Evolutionary conservation across 2,113 vertebrate species (phyloP).

Genomic region (Pelvicachromis taeniatus): DNA sequence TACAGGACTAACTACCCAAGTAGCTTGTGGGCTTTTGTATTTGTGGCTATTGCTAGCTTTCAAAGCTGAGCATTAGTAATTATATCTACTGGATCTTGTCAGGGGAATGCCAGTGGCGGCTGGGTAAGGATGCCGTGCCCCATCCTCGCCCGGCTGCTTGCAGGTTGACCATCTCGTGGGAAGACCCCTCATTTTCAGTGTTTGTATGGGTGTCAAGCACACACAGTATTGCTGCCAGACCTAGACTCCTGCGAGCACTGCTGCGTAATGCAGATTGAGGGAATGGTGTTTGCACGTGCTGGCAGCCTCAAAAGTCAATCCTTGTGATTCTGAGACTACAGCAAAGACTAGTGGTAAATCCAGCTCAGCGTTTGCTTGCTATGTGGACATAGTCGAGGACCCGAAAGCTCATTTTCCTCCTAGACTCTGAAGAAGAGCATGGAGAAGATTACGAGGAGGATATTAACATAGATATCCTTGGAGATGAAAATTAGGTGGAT

Average conservation of each 20-base stretch:
- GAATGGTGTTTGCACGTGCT: background rate
- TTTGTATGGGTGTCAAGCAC: background rate
- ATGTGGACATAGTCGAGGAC: accelerated
- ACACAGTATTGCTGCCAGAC: background rate
- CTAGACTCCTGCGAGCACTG: background rate
- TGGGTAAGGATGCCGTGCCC: background rate
- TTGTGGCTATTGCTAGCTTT: background rate
- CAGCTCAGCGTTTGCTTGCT: accelerated
- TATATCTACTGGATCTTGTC: background rate
- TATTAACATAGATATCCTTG: background rate
- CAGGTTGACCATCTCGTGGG: background rate
- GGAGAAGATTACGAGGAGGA: accelerated
- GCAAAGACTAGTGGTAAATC: background rate
- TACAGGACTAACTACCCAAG: background rate
- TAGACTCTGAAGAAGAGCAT: background rate
- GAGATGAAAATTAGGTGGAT: background rate
- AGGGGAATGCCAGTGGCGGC: background rate
- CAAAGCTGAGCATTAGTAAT: background rate
- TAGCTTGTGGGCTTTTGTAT: background rate
- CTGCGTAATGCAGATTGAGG: background rate
- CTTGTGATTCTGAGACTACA: background rate
- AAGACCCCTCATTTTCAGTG: background rate
- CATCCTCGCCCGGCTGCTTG: background rate
- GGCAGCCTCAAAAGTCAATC: background rate
- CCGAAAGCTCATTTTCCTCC: background rate